These are phyloP conservation scores for Arrhopalites spinosus DNA, from an alignment of 2,888 invertebrate genomes.

Conservation along the genomic window DNA sequence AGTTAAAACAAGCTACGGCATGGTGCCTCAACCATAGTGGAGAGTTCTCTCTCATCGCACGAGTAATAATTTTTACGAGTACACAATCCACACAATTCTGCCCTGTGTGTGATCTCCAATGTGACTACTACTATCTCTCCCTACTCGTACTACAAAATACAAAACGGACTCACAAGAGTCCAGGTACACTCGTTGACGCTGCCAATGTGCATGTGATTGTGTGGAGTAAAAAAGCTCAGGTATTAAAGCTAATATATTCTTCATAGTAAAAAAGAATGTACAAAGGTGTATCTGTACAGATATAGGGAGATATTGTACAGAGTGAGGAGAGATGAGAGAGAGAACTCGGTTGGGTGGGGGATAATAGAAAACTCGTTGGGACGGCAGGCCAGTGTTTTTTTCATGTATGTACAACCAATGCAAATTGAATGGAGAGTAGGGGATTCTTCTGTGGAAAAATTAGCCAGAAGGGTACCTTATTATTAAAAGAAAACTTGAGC, in stretches of 20 bases:
- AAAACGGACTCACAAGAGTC: no score
- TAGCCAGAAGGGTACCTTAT: conserved; percentile 48
- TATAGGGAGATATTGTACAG: background rate
- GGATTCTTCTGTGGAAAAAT: conserved; percentile 42
- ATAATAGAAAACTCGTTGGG: conserved; percentile 36
- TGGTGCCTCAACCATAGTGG: conserved; percentile 11
- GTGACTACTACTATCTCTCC: background rate
- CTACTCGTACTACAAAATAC: background rate
- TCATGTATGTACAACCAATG: conserved; percentile 11
- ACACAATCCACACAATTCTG: background rate
- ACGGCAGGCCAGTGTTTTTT: conserved; percentile 10
- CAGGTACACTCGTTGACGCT: background rate
- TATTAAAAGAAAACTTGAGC: conserved; percentile 50
- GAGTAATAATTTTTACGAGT: background rate
- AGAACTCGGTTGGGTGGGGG: conserved; percentile 16
- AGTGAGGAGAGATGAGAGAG: background rate
- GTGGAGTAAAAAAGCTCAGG: background rate
- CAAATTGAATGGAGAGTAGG: conserved; percentile 28
- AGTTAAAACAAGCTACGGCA: conserved; percentile 35
- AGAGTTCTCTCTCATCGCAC: background rate
- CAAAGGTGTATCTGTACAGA: background rate
- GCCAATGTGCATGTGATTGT: conserved; percentile 5
- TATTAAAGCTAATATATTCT: no score
- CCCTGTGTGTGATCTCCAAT: background rate
- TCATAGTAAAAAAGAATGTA: no score